These are phyloP conservation scores for Pogonomyrmex barbatus DNA, from an alignment of 1,140 invertebrate genomes.

Conservation along the genomic window DNA sequence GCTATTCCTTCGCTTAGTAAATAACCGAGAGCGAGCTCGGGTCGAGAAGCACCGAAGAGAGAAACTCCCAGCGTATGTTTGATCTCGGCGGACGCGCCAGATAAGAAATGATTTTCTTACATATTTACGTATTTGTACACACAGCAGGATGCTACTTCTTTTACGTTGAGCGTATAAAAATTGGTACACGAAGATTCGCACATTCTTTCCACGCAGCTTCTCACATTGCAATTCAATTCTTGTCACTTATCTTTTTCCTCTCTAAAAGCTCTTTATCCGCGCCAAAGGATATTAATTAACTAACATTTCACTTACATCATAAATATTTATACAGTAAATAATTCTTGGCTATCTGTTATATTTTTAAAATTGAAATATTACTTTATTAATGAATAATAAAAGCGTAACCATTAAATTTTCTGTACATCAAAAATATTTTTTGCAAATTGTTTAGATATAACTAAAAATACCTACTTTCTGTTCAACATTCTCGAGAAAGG, in stretches of 20 bases:
- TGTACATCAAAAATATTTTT: not conserved
- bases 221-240: slow-evolving; percentile 27
- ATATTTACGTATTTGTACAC: slow-evolving; percentile 54
- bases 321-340: not conserved
- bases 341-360: not conserved
- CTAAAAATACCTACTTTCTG: slow-evolving; percentile 16
- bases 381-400: not conserved
- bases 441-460: slow-evolving; percentile 24
- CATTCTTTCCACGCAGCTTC: slow-evolving; percentile 1
- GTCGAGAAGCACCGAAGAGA: not conserved
- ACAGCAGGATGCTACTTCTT: slow-evolving; percentile 19
- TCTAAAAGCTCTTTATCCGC: not conserved
- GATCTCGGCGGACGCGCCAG: slow-evolving; percentile 49
- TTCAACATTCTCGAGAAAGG: slow-evolving; percentile 12
- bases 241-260: not conserved
- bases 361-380: not conserved
- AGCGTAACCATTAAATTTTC: not conserved
- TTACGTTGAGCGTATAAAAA: not conserved
- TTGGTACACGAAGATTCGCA: slow-evolving; percentile 27
- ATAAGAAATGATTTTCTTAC: slow-evolving; percentile 60
- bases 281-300: slow-evolving; percentile 21
- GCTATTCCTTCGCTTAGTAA: slow-evolving; percentile 52
- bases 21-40: slow-evolving; percentile 34
- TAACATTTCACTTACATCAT: not conserved
- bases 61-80: slow-evolving; percentile 36